Evolutionary conservation across 2,888 invertebrate species (phyloP), one percentile per base, ranked within the genome.

Genomic region (Brachylomia viminalis): DNA sequence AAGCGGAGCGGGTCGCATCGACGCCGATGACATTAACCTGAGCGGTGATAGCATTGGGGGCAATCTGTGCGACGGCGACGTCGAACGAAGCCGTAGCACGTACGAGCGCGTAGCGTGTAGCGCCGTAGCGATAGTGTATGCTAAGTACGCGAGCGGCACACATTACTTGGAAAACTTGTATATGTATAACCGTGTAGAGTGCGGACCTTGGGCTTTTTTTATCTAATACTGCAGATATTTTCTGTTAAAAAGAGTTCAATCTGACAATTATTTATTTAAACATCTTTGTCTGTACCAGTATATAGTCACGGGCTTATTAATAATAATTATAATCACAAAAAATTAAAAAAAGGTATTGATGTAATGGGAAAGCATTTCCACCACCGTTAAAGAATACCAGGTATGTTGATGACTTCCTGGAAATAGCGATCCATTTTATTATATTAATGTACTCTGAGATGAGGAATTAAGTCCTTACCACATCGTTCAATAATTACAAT

Each of bases 101-200:
- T 54, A 47, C 56, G 79, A 79, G 64, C 72, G 33, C 68, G 70
- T 54, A 64, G 69, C 76, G 15, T 42, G 83, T 74, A 82, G 74
- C 66, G 15, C 59, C 68, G 79, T 38, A 58, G 72, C 65, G 84
- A 82, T 86, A 86, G 77, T 75, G 72, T 77, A 87, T 79, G 82
- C 80, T 84, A 87, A 87, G 82, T 86, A 84, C 47, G 76, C 81
- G 56, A 73, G 80, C 78, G 81, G 75, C 72, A 70, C 81, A 81
- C 56, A 78, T 83, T 87, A 84, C 86, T 42, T 61, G 66, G 72
- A 70, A 75, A 74, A 74, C 76, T 74, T 69, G 73, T 64, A 62
- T 71, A 68, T 38, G 61, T 77, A 59, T 64, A 45, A 38, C 38
- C 7, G 17, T 49, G 17, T 65, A 71, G 23, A n/a, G n/a, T n/a